Evolutionary conservation across 2,797 vertebrate genomes (phyloP), one percentile per base, ranked within the genome.

Genomic region (Benthosema pterotum): DNA sequence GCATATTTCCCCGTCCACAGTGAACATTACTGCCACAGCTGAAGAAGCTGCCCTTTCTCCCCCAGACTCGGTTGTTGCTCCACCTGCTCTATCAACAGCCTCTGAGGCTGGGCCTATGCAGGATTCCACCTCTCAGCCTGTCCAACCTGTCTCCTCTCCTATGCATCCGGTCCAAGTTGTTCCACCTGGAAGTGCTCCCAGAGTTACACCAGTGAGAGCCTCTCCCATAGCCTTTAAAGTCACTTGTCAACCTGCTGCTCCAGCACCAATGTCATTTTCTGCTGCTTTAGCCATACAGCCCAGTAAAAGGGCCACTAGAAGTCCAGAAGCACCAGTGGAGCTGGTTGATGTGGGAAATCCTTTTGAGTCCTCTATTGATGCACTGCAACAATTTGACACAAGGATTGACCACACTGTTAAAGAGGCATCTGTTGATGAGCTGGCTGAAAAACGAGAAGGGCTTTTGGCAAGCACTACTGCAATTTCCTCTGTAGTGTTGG

Each of bases 211-310:
- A 52, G 46, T 14, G 13, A 7, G 8, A 63, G 14, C 8, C n/a
- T 57, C 28, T 12, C 42, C 13, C 1, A 60, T 55, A 52, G 11
- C 77, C 56, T 74, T 80, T 54, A 78, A 72, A 79, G 71, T 80
- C 17, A 51, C 67, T 46, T 60, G 67, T 62, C 72, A 58, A 48
- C 9, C 66, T 72, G 70, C 79, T 56, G 11, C 68, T 51, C 79
- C 69, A 58, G 60, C 77, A 77, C 79, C 80, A 14, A 46, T 52
- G 68, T 74, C 73, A 60, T 79, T 80, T 68, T 72, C 70, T 22
- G 64, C 74, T 63, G 77, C 73, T 57, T 74, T 75, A 14, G 62
- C 74, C 17, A 55, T 67, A 64, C 28, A 45, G 4, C 47, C 72
- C 65, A 74, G 77, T 32, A 85, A 71, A 60, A 59, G 68, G 65